Evolutionary conservation across 2,797 vertebrate genomes (phyloP).

Genomic region (Necrosyrtes monachus): DNA sequence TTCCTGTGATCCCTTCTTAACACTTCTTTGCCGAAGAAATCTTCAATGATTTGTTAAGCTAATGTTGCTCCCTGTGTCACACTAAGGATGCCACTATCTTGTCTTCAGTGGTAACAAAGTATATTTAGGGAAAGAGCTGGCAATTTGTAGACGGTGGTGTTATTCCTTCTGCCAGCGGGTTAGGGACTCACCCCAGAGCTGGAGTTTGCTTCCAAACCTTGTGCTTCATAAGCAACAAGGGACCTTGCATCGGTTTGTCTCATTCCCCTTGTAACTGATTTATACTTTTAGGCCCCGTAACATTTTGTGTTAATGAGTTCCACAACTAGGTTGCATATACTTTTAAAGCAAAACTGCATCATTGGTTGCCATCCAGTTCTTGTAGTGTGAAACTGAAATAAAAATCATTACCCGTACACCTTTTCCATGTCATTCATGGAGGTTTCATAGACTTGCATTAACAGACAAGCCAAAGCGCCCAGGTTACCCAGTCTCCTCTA

Average conservation of each 20-base stretch:
- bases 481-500: too few relatives aligned
- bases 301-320: neutral
- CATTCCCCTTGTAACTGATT: neutral
- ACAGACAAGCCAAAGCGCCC: too few relatives aligned
- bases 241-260: neutral
- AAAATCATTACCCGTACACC: neutral
- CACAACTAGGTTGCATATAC: neutral
- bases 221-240: neutral
- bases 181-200: neutral
- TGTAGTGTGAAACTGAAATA: fast-evolving
- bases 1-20: neutral
- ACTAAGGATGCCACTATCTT: neutral
- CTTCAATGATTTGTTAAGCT: neutral
- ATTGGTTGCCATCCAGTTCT: neutral
- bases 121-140: neutral
- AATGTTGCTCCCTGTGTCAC: neutral
- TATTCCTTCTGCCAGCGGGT: neutral
- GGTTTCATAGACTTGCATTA: fast-evolving
- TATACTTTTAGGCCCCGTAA: neutral
- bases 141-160: neutral
- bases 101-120: neutral
- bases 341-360: neutral
- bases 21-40: neutral
- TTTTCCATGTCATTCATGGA: neutral
- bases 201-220: neutral